These are phyloP conservation scores for Hirtodrosophila alboralis DNA, from an alignment of 2,888 invertebrate genomes.

Conservation along the genomic window DNA sequence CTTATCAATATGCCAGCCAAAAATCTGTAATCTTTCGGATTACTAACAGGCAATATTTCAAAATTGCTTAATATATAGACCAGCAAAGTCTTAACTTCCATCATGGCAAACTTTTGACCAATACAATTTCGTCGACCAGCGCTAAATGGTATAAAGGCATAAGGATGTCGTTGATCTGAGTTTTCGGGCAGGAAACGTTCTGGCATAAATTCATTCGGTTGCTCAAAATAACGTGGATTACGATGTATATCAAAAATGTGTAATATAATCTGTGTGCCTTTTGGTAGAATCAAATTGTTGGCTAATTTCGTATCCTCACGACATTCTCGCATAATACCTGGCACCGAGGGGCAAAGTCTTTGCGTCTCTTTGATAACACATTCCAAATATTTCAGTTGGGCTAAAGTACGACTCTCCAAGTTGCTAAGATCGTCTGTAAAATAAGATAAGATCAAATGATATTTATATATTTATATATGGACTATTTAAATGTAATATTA, in stretches of 20 bases:
- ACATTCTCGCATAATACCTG: slow-evolving; percentile 85
- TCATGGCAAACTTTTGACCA: slow-evolving; percentile 73
- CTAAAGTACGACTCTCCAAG: slow-evolving; percentile 53
- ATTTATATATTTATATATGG: neutral
- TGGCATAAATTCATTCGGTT: slow-evolving; percentile 72
- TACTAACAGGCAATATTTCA: slow-evolving; percentile 41
- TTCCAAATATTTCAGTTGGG: slow-evolving; percentile 84
- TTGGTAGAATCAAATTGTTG: slow-evolving; percentile 67
- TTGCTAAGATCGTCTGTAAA: slow-evolving; percentile 46
- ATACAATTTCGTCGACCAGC: slow-evolving; percentile 82
- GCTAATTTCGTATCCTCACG: slow-evolving; percentile 77
- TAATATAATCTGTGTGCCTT: slow-evolving; percentile 67
- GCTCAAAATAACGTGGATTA: slow-evolving; percentile 66
- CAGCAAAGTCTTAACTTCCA: slow-evolving; percentile 69
- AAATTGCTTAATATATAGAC: slow-evolving; percentile 61
- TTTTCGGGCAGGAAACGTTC: slow-evolving; percentile 85
- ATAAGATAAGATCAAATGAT: neutral
- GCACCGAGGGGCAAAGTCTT: slow-evolving; percentile 87
- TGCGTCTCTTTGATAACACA: slow-evolving; percentile 87
- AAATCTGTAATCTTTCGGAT: slow-evolving; percentile 16
- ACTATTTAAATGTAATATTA: too few relatives aligned
- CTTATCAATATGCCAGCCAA: slow-evolving; percentile 28
- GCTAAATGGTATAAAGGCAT: slow-evolving; percentile 78
- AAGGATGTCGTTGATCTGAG: slow-evolving; percentile 66
- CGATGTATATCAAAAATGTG: slow-evolving; percentile 74